phyloP scores from a whole-genome alignment of 2,113 vertebrate genomes.

The Polyodon spathula region DNA sequence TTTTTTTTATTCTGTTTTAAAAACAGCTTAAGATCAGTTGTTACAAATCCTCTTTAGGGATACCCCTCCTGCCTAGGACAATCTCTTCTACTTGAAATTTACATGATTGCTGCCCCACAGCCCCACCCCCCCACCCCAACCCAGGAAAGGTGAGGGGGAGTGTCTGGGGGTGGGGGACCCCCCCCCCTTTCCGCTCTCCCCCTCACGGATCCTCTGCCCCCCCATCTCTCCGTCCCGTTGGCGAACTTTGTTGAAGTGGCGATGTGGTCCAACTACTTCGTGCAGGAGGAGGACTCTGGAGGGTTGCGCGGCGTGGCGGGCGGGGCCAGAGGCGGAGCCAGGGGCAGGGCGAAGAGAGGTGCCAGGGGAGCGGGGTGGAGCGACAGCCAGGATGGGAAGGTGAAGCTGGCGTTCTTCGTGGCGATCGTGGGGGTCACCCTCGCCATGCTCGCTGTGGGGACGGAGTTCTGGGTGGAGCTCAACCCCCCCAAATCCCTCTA shows the following conservation, averaged over 20 bases:
- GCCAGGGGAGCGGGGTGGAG: slow-evolving; percentile 32
- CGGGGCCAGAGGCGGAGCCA: slow-evolving; percentile 33
- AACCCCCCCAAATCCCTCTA: slow-evolving; percentile 57
- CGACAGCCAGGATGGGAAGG: slow-evolving; percentile 64
- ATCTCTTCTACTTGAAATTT: too few relatives aligned
- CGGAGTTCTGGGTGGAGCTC: slow-evolving; percentile 84
- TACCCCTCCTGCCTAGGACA: too few relatives aligned
- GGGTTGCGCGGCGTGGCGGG: slow-evolving; percentile 38
- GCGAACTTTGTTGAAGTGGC: slow-evolving; percentile 42
- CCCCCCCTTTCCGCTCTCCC: not conserved
- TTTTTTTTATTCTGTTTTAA: too few relatives aligned
- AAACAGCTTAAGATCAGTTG: too few relatives aligned
- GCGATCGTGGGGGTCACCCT: slow-evolving; percentile 63
- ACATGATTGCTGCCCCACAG: too few relatives aligned
- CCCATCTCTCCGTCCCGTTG: slow-evolving; percentile 39
- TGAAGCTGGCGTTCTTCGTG: slow-evolving; percentile 63
- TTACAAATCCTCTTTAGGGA: too few relatives aligned
- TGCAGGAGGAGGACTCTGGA: slow-evolving; percentile 64
- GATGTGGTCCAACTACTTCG: slow-evolving; percentile 83
- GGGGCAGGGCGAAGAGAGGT: slow-evolving; percentile 26
- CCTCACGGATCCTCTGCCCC: not conserved
- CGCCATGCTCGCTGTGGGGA: slow-evolving; percentile 71
- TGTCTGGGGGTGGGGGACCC: too few relatives aligned
- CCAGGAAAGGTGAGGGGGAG: too few relatives aligned
- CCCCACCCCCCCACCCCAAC: too few relatives aligned